Percentiles rank a stretch among this genome's conserved stretches.
Evolutionary conservation across 2,113 vertebrate genomes (phyloP).

Genomic region (Petromus typicus): DNA sequence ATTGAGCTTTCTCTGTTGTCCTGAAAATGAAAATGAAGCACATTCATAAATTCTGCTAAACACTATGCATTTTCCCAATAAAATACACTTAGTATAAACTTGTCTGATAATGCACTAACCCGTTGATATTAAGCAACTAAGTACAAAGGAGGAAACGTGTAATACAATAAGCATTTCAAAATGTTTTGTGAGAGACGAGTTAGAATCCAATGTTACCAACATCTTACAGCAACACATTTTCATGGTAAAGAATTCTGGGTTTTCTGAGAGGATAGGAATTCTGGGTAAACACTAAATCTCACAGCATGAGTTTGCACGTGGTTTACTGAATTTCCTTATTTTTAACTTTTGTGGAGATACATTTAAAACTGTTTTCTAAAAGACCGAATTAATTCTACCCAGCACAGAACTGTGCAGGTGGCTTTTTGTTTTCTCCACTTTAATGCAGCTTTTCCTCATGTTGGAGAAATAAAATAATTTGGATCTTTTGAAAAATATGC

Average conservation of each 20-base stretch:
- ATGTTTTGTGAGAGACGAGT: neutral
- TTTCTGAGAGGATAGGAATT: constrained; percentile 45
- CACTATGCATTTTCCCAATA: constrained; percentile 9
- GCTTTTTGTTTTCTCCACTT: neutral
- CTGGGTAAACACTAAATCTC: constrained; percentile 17
- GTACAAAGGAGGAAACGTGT: constrained; percentile 16
- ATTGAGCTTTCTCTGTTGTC: constrained; percentile 65
- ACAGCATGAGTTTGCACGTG: neutral
- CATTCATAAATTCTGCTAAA: constrained; percentile 65
- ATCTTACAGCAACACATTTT: neutral
- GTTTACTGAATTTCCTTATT: constrained; percentile 26
- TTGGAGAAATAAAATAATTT: constrained; percentile 66
- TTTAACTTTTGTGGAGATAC: constrained; percentile 7
- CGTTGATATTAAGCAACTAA: neutral
- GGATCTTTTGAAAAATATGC: constrained; percentile 59
- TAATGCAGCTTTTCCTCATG: constrained; percentile 28
- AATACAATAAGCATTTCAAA: constrained; percentile 8
- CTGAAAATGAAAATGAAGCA: constrained; percentile 63
- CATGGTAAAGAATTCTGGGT: neutral
- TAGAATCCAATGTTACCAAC: neutral
- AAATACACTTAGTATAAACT: constrained; percentile 51
- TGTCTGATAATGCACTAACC: constrained; percentile 49
- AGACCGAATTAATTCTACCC: constrained; percentile 37
- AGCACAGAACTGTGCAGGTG: neutral
- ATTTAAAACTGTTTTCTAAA: constrained; percentile 13